Base-by-base conservation (phyloP, 2,113 vertebrate genomes). In the Osmerus mordax region DNA sequence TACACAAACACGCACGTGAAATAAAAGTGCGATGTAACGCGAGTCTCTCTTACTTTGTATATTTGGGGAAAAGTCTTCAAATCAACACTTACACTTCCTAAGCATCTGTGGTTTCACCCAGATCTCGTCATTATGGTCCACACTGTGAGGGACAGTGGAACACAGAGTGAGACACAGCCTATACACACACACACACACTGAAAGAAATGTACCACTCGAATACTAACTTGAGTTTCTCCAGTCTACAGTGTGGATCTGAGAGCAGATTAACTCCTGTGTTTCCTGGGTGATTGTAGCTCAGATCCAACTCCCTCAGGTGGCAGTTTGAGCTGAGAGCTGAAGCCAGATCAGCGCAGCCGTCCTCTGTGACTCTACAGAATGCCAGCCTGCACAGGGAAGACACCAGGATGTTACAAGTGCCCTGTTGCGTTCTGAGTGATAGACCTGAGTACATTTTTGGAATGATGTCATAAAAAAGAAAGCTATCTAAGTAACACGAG, bases 151-250 rank as follows among this genome's bases (percentile, higher is more conserved):
- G 15, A 29, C 61, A 62, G 25, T 28, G 60, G 25, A 62, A 15
- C 25, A 63, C 12, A 63, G 23, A 62, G 25, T 25, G 9, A 58
- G 18, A 16, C 14, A 28, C 2, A 28, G 25, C 25, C 25, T 28
- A 28, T 36, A 6, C 32, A 36, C 7, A 1, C 0, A 18, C 16
- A 59, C 56, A 59, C 18, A 59, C 16, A 19, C 19, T 9, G 56
- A n/a, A 59, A 8, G 7, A n/a, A 59, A 18, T 59, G n/a, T 59
- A 9, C 3, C 16, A 5, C 7, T n/a, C 8, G 53, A 7, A 53
- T 21, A 69, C 56, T 61, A 14, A 69, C 55, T n/a, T 25, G 16
- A 69, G 23, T 32, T 36, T 69, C 54, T 69, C 12, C 32, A 36
- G 32, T 36, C 32, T 36, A 36, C 32, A 36, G 32, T 6, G 32